Conservation (phyloP, 2,113 vertebrate species). For the Aspidoscelis tigris region DNA sequence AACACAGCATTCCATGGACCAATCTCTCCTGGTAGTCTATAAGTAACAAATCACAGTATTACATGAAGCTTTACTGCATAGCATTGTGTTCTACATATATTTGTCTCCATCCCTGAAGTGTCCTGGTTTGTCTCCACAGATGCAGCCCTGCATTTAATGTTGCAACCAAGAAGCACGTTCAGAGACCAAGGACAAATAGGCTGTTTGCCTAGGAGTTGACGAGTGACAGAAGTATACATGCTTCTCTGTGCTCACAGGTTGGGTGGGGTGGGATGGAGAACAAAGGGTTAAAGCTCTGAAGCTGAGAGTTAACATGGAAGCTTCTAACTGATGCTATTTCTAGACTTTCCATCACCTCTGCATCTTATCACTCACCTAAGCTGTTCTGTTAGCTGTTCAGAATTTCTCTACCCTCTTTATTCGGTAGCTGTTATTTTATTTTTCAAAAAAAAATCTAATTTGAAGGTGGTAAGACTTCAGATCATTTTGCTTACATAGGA, state of each 20-base stretch:
- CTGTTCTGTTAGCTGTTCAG: neutral
- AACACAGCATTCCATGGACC: no score
- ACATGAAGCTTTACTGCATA: no score
- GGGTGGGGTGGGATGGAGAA: neutral
- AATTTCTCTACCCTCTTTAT: neutral
- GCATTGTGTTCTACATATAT: no score
- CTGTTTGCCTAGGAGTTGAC: neutral
- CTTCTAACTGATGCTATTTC: neutral
- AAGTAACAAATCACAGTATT: no score
- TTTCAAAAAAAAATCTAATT: neutral
- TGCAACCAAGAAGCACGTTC: neutral
- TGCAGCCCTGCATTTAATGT: neutral
- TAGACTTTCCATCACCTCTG: neutral
- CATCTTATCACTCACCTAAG: neutral
- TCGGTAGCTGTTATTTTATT: neutral
- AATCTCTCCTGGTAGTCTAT: no score
- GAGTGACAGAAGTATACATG: neutral
- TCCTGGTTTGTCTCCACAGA: neutral
- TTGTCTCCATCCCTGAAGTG: no score
- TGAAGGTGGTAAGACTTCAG: neutral
- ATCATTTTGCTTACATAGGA: neutral
- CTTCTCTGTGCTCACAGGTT: neutral
- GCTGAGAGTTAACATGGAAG: no score
- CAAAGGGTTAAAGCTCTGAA: neutral
- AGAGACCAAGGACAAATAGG: neutral